Evolutionary conservation across 1,140 invertebrate species (phyloP).

Genomic region (Apis florea): DNA sequence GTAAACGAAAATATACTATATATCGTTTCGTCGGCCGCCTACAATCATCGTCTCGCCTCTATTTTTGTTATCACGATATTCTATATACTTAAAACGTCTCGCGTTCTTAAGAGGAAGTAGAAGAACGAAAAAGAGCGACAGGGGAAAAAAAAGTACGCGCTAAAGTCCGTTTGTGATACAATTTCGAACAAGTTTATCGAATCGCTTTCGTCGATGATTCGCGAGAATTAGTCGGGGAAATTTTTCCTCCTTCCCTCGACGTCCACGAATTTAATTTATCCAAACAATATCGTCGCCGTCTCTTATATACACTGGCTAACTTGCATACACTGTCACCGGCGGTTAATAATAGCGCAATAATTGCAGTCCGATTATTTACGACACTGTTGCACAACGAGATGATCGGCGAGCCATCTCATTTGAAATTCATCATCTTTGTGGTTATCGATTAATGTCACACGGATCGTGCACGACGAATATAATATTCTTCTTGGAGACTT

Average conservation of each 20-base stretch:
- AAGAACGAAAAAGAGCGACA: no score
- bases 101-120: no score
- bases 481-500: no score
- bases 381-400: slow-evolving; percentile 21
- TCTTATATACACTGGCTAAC: neutral
- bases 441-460: slow-evolving; percentile 27
- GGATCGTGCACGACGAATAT: neutral
- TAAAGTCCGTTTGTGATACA: slow-evolving; percentile 26
- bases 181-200: slow-evolving; percentile 28
- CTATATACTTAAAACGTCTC: no score
- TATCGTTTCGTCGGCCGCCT: slow-evolving; percentile 4
- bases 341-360: slow-evolving; percentile 31
- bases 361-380: slow-evolving; percentile 36
- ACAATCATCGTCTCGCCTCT: neutral
- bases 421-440: neutral
- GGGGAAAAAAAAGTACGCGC: slow-evolving; percentile 14
- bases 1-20: slow-evolving; percentile 18
- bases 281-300: slow-evolving; percentile 14
- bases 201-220: neutral
- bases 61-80: no score
- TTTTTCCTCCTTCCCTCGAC: neutral
- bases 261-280: slow-evolving; percentile 2
- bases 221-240: neutral
- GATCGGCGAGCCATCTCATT: slow-evolving; percentile 9
- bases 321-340: neutral